Percentiles rank a stretch among this genome's conserved stretches.
phyloP scores from a whole-genome alignment of 92 coral and sea anemone species.

The Epizoanthus illoricatus region DNA sequence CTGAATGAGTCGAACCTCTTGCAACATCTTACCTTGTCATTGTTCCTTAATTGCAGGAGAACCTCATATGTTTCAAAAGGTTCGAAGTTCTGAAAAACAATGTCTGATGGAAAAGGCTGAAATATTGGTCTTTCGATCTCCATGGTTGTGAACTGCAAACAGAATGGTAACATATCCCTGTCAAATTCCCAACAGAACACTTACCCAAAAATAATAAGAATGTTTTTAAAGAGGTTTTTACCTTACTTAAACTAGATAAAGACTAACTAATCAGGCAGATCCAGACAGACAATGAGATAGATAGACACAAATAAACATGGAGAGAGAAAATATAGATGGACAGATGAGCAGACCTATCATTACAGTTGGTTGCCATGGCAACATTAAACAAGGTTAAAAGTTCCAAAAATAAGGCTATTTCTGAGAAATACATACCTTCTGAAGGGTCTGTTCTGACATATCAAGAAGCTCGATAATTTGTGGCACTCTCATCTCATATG shows the following conservation, averaged over 20 bases:
- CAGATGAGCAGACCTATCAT: neutral
- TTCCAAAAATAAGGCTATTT: neutral
- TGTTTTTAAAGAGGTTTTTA: neutral
- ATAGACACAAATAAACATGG: too few species aligned
- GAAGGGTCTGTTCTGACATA: conserved; percentile 98
- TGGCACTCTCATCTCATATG: conserved; percentile 96
- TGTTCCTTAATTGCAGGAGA: conserved; percentile 87
- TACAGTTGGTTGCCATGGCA: neutral
- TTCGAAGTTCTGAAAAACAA: conserved; percentile 95
- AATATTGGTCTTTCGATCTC: conserved; percentile 92
- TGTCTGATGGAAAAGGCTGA: conserved; percentile 98
- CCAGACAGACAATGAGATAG: neutral
- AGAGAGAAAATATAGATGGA: neutral
- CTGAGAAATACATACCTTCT: conserved; percentile 64
- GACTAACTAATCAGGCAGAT: too few species aligned
- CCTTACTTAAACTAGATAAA: too few species aligned
- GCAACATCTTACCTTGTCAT: conserved; percentile 75
- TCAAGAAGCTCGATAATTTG: conserved; percentile 97
- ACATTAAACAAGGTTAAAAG: neutral
- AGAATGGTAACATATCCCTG: neutral
- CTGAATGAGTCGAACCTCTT: too few species aligned
- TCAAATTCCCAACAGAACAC: neutral
- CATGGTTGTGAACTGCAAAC: conserved; percentile 83
- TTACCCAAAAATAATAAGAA: neutral
- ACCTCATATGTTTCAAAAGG: conserved; percentile 88